A percentile compares a stretch with the other conserved stretches of the same genome.
Conservation (phyloP, 2,797 vertebrate species). For the Sparidentex hasta region DNA sequence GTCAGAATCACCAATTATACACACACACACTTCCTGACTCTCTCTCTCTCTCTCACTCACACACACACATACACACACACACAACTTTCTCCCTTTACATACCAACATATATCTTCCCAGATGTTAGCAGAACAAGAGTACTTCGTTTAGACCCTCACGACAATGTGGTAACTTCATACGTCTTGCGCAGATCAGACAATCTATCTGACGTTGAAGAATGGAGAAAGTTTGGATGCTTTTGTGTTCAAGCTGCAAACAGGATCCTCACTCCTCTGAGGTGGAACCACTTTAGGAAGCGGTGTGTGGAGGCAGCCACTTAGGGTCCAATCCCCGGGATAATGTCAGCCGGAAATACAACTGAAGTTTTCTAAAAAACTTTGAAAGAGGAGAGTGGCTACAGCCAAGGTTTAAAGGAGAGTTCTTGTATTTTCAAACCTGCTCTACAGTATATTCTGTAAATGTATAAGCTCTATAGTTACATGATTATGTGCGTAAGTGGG, state of each 20-base stretch:
- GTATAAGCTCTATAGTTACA: no score
- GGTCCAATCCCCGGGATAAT: constrained; percentile 21
- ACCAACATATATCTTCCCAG: background rate
- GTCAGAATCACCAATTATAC: constrained; percentile 72
- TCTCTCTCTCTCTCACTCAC: constrained; percentile 2
- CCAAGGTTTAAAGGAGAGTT: background rate
- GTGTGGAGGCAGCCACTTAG: constrained; percentile 26
- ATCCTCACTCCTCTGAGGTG: constrained; percentile 9
- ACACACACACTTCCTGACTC: background rate
- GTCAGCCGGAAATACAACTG: constrained; percentile 6
- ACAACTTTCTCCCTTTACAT: background rate
- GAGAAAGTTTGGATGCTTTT: constrained; percentile 22
- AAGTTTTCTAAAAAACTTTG: background rate
- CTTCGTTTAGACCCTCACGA: background rate
- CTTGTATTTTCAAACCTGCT: no score
- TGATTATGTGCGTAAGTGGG: no score
- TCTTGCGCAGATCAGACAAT: background rate
- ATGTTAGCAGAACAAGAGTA: background rate
- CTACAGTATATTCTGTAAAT: no score
- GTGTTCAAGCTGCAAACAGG: constrained; percentile 5
- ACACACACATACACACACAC: constrained; percentile 12
- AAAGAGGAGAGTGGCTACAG: background rate
- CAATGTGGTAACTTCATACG: background rate
- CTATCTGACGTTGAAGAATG: background rate
- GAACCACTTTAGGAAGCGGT: constrained; percentile 17